These are phyloP conservation scores for Protosalanx chinensis DNA, from an alignment of 2,797 vertebrate species.

Conservation along the genomic window DNA sequence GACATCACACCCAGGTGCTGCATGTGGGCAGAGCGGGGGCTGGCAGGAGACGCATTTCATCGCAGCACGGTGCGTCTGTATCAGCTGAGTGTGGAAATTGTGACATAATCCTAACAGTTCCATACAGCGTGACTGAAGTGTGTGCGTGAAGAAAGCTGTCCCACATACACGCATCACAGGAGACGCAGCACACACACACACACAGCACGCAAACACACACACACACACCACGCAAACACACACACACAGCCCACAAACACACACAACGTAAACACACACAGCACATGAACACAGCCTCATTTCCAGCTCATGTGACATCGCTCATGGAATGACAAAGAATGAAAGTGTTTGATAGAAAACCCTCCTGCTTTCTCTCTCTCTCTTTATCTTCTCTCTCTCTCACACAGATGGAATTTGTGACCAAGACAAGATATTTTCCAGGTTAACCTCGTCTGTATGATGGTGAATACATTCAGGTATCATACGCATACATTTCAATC, in stretches of 20 bases:
- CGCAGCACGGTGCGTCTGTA: too few relatives aligned
- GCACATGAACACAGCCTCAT: neutral
- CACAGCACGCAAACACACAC: too few relatives aligned
- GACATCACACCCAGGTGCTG: too few relatives aligned
- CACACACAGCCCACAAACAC: neutral
- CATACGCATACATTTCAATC: neutral
- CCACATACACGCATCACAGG: constrained; percentile 2
- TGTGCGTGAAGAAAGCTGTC: constrained; percentile 9
- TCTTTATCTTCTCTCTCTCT: constrained; percentile 8
- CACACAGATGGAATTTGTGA: neutral
- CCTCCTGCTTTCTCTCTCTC: constrained; percentile 5
- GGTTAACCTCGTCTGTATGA: neutral
- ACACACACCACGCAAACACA: neutral
- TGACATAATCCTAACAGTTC: constrained; percentile 35
- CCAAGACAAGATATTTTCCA: neutral
- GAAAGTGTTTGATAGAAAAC: constrained; percentile 8
- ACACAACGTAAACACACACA: neutral
- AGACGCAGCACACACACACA: neutral
- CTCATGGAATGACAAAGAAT: constrained; percentile 15
- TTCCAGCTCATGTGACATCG: neutral
- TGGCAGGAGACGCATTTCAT: too few relatives aligned
- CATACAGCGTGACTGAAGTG: neutral
- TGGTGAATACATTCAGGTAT: neutral
- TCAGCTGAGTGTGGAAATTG: constrained; percentile 18
- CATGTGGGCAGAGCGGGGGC: too few relatives aligned